Evolutionary conservation across 2,797 vertebrate genomes (phyloP).

Genomic region (Emys orbicularis): DNA sequence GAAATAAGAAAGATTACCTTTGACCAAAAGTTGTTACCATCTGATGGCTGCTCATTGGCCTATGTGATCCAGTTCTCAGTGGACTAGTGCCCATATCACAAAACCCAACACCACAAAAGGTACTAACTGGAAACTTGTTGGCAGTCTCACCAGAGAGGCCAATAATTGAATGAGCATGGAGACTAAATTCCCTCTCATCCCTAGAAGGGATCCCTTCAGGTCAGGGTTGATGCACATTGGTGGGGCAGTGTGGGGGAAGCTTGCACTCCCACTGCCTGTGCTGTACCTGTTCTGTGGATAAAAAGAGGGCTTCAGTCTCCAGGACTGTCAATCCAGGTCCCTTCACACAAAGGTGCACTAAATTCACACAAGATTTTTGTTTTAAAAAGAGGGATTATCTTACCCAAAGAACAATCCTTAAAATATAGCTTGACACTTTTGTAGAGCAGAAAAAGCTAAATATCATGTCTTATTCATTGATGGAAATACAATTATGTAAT

Average conservation of each 20-base stretch:
- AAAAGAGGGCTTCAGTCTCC: slow-evolving; percentile 80
- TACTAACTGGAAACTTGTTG: slow-evolving; percentile 78
- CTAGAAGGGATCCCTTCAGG: slow-evolving; percentile 80
- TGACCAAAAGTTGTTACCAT: slow-evolving; percentile 77
- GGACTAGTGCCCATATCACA: slow-evolving; percentile 78
- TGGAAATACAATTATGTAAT: slow-evolving; percentile 37
- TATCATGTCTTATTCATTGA: slow-evolving; percentile 49
- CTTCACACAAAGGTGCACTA: slow-evolving; percentile 76
- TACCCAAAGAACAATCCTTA: slow-evolving; percentile 53
- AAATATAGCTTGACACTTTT: slow-evolving; percentile 56
- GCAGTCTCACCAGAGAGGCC: slow-evolving; percentile 78
- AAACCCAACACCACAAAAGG: slow-evolving; percentile 78
- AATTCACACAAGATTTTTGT: slow-evolving; percentile 65
- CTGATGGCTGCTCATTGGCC: slow-evolving; percentile 76
- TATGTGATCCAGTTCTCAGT: slow-evolving; percentile 79
- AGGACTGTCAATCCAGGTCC: slow-evolving; percentile 76
- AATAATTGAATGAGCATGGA: slow-evolving; percentile 79
- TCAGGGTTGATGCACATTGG: slow-evolving; percentile 78
- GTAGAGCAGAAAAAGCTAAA: slow-evolving; percentile 51
- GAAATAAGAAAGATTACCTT: slow-evolving; percentile 79
- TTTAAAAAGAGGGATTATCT: slow-evolving; percentile 64
- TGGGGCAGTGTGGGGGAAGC: slow-evolving; percentile 77
- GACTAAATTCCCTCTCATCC: slow-evolving; percentile 80
- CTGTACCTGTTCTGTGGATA: slow-evolving; percentile 80
- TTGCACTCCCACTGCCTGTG: slow-evolving; percentile 78